phyloP scores from a whole-genome alignment of 2,113 vertebrate genomes.

The Peromyscus leucopus region DNA sequence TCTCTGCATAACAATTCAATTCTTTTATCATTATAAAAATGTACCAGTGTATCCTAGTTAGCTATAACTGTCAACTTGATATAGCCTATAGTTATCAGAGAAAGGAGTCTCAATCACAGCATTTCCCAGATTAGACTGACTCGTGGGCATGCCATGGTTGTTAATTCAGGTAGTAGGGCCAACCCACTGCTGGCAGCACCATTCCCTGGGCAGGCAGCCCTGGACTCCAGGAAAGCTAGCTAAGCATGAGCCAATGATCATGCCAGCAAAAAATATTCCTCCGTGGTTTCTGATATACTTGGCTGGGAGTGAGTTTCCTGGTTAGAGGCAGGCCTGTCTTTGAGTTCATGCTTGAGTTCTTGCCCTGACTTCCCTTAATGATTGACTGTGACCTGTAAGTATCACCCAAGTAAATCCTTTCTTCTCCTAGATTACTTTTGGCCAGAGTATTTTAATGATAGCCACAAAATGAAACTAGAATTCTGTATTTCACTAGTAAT shows the following conservation, averaged over 20 bases:
- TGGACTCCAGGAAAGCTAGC: neutral
- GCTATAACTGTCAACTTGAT: neutral
- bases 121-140: neutral
- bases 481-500: neutral
- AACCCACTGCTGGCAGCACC: neutral
- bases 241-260: neutral
- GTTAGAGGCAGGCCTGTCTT: neutral
- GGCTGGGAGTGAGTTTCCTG: neutral
- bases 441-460: neutral
- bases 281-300: neutral
- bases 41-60: neutral
- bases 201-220: neutral
- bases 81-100: neutral
- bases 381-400: neutral
- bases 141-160: neutral
- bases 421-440: neutral
- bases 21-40: neutral
- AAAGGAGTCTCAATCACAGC: neutral
- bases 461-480: neutral
- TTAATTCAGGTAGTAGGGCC: neutral
- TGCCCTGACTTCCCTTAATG: neutral
- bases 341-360: neutral
- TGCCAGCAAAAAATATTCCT: neutral
- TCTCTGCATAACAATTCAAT: neutral
- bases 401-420: too few species aligned